Percentiles rank a stretch among this genome's conserved stretches.
phyloP scores from a whole-genome alignment of 2,888 invertebrate genomes.

The Hirudinaria manillensis region DNA sequence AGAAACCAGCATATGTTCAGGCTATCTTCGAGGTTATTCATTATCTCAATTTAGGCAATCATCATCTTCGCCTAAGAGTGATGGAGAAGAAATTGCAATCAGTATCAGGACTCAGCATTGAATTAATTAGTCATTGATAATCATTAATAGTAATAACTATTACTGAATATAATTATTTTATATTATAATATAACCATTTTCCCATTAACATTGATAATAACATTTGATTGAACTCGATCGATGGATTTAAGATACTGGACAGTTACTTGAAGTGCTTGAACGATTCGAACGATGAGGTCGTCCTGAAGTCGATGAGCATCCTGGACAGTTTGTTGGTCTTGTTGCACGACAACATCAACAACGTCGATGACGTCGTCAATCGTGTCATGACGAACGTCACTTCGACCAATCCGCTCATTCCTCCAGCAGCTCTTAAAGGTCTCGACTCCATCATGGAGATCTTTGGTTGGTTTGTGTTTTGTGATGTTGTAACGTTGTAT shows the following conservation, averaged over 20 bases:
- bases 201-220: too few species aligned
- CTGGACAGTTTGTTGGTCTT: neutral
- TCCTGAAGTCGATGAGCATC: neutral
- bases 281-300: neutral
- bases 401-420: neutral
- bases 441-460: constrained; percentile 8
- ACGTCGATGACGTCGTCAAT: neutral
- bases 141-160: too few species aligned
- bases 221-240: too few species aligned
- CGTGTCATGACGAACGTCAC: neutral
- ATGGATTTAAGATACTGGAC: constrained; percentile 3
- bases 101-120: too few species aligned
- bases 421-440: neutral
- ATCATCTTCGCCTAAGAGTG: neutral
- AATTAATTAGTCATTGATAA: too few species aligned
- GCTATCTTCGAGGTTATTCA: constrained; percentile 3
- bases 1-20: neutral
- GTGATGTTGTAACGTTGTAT: too few species aligned
- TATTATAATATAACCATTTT: too few species aligned
- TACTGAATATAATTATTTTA: too few species aligned
- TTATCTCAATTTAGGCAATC: neutral
- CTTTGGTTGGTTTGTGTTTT: neutral
- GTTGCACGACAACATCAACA: constrained; percentile 1
- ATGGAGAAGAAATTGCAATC: too few species aligned
- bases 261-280: neutral